Evolutionary conservation across 2,797 vertebrate genomes (phyloP).

Genomic region (Myripristis jacobus): DNA sequence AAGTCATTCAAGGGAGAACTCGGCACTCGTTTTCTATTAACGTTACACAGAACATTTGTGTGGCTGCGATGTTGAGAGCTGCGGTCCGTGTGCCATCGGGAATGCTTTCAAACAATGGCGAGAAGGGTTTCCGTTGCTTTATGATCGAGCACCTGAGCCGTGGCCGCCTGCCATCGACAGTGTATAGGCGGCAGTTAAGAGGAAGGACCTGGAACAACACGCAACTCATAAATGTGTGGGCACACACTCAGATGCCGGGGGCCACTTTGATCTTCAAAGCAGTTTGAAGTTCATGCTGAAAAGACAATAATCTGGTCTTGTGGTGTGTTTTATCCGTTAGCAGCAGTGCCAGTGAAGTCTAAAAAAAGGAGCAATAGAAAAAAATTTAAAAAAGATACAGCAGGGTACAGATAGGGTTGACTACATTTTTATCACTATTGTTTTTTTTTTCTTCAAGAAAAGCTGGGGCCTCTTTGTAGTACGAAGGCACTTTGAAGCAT

Average conservation of each 20-base stretch:
- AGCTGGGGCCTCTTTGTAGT: neutral
- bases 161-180: slow-evolving; percentile 56
- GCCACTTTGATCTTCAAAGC: slow-evolving; percentile 70
- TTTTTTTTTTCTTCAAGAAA: slow-evolving; percentile 12
- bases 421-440: neutral
- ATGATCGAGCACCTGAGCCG: slow-evolving; percentile 69
- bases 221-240: slow-evolving; percentile 25
- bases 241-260: slow-evolving; percentile 27
- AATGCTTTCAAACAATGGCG: slow-evolving; percentile 74
- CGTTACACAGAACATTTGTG: slow-evolving; percentile 75
- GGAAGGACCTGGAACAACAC: slow-evolving; percentile 54
- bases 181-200: slow-evolving; percentile 50
- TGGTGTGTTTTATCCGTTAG: slow-evolving; percentile 43
- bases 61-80: slow-evolving; percentile 56
- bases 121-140: slow-evolving; percentile 72
- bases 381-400: no score
- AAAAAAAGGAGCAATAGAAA: slow-evolving; percentile 11
- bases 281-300: slow-evolving; percentile 36
- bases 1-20: slow-evolving; percentile 71
- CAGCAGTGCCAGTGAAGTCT: slow-evolving; percentile 16
- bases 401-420: neutral
- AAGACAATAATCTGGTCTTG: slow-evolving; percentile 34
- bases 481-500: neutral
- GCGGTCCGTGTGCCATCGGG: slow-evolving; percentile 56
- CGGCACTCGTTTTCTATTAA: slow-evolving; percentile 77